phyloP scores from a whole-genome alignment of 2,888 invertebrate species.

The Phyto melanocephala region DNA sequence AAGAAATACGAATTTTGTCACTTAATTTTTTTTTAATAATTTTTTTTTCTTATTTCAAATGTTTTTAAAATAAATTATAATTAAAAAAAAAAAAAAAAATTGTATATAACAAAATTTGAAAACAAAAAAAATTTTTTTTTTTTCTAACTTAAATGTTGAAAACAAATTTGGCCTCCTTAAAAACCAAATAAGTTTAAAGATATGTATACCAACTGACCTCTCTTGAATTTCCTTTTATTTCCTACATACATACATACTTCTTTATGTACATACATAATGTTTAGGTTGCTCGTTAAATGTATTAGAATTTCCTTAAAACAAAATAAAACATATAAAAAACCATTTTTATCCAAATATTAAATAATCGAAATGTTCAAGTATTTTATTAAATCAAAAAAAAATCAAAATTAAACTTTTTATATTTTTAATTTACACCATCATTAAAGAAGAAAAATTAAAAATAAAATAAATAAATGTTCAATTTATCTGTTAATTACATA shows the following conservation, averaged over 20 bases:
- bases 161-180: constrained; percentile 27
- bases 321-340: constrained; percentile 1
- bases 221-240: neutral
- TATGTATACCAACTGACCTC: neutral
- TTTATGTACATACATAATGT: no score
- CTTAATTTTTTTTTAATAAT: constrained; percentile 6
- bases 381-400: constrained; percentile 13
- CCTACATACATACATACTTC: no score
- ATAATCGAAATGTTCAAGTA: neutral
- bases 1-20: constrained; percentile 59
- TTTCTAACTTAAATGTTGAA: neutral
- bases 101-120: constrained; percentile 46
- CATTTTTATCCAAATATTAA: constrained; percentile 45
- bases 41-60: no score
- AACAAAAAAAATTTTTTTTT: neutral
- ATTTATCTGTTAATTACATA: constrained; percentile 43
- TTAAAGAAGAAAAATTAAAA: constrained; percentile 67
- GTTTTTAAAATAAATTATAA: no score
- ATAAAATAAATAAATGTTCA: constrained; percentile 40
- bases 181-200: neutral
- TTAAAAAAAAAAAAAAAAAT: neutral
- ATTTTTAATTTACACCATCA: constrained; percentile 75
- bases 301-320: neutral
- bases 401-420: no score
- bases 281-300: constrained; percentile 32